Percentiles rank a stretch among this genome's conserved stretches.
Conservation (phyloP, 2,888 invertebrate genomes). For the Hanleya hanleyi region DNA sequence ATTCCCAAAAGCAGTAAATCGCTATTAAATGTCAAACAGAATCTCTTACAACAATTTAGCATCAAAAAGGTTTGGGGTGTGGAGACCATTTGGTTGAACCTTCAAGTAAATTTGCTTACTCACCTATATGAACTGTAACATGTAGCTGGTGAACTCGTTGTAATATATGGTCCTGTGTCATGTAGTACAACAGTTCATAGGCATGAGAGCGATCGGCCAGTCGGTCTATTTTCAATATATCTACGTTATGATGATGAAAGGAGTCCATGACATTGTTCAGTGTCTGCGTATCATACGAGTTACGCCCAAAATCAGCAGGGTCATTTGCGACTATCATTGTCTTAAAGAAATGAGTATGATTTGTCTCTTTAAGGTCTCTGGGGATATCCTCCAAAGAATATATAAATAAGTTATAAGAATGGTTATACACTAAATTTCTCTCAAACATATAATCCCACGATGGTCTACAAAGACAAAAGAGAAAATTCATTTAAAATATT, state of each 20-base stretch:
- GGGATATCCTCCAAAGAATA: constrained; percentile 44
- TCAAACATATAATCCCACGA: constrained; percentile 57
- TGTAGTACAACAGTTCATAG: constrained; percentile 63
- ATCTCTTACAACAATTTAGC: too few relatives aligned
- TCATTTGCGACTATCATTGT: constrained; percentile 66
- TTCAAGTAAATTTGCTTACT: constrained; percentile 25
- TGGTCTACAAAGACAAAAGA: constrained; percentile 51
- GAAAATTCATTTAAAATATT: too few relatives aligned
- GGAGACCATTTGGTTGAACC: too few relatives aligned
- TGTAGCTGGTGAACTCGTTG: constrained; percentile 60
- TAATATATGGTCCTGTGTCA: constrained; percentile 60
- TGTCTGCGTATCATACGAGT: constrained; percentile 64
- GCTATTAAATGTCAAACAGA: too few relatives aligned
- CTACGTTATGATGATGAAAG: constrained; percentile 50
- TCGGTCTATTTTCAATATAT: constrained; percentile 58
- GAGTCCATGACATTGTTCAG: constrained; percentile 58
- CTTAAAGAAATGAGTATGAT: constrained; percentile 46
- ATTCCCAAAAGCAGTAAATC: too few relatives aligned
- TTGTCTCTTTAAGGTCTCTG: constrained; percentile 35
- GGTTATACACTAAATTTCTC: constrained; percentile 47
- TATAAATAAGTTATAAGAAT: constrained; percentile 53
- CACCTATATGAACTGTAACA: constrained; percentile 61
- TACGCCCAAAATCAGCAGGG: constrained; percentile 66
- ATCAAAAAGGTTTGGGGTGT: too few relatives aligned
- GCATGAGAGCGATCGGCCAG: constrained; percentile 46